Base-by-base conservation (phyloP, 2,888 invertebrate species). In the Seira musarum region DNA sequence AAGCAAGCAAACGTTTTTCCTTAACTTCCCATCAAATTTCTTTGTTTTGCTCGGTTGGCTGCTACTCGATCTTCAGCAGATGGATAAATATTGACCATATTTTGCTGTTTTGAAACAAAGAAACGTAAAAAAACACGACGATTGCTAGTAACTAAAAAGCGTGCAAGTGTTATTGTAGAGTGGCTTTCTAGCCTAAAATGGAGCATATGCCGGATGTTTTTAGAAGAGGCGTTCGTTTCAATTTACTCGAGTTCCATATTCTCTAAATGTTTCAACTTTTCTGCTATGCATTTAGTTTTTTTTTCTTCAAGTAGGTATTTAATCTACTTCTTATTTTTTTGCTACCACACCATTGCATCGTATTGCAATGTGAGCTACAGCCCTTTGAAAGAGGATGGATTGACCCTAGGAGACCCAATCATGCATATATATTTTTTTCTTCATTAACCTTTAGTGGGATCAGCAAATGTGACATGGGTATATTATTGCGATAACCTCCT, bases 121-220 rank as follows among this genome's bases (percentile, higher is more conserved):
- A 49, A 49, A 2, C 8, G 30, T 5, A 8, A 30, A 30, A 30
- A 8, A 30, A 30, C 8, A 5, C 8, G 8, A 8, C 30, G 3
- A 30, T 30, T 2, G 30, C 30, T 30, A 30, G 3, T n/a, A n/a
- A n/a, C n/a, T n/a, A n/a, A n/a, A n/a, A n/a, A 40, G 13, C 40
- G 40, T 40, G 13, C 13, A 13, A 8, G 13, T 13, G 13, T 40
- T 13, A 40, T 40, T 5, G 5, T 5, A 40, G 13, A 2, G 13
- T 49, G 2, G 49, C 15, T 49, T 49, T 49, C 13, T 13, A 49
- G 49, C 49, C 49, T 49, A 8, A 49, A 49, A 49, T 49, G 49
- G 49, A 15, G 15, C 49, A 49, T 13, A 49, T 49, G 49, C 49
- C 49, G 49, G 49, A 49, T 49, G 49, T 49, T 49, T 49, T 49